phyloP scores from a whole-genome alignment of 53 echinoderm and acorn worm genomes.

The Apostichopus leukothele region DNA sequence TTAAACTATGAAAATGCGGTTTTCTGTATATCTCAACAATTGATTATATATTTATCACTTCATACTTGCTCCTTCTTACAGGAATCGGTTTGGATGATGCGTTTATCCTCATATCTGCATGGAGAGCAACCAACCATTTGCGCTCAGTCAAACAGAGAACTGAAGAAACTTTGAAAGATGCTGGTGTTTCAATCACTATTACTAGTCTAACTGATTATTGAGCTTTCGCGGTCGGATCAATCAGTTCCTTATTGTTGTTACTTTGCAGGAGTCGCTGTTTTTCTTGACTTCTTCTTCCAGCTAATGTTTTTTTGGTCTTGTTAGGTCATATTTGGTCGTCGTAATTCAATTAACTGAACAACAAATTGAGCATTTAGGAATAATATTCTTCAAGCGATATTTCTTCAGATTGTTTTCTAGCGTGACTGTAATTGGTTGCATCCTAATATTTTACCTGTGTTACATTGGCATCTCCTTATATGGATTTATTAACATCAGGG shows the following conservation, averaged over 20 bases:
- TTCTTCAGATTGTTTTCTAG: conserved; percentile 49
- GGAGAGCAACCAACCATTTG: conserved; percentile 66
- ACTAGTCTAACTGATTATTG: conserved; percentile 85
- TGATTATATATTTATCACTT: too few species aligned
- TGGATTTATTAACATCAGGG: conserved; percentile 47
- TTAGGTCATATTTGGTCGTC: conserved; percentile 72
- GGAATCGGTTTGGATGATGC: conserved; percentile 95
- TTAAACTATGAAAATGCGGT: too few species aligned
- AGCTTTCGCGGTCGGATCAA: conserved; percentile 84
- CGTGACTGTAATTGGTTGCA: conserved; percentile 3
- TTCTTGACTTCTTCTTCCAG: conserved; percentile 84
- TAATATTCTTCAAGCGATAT: conserved; percentile 51
- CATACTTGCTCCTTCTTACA: background rate
- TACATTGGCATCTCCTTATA: conserved; percentile 57
- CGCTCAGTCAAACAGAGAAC: conserved; percentile 70
- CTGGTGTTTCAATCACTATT: conserved; percentile 93
- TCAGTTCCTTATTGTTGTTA: conserved; percentile 82
- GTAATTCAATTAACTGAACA: background rate
- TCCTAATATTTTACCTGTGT: conserved; percentile 37
- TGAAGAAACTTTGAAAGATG: conserved; percentile 78
- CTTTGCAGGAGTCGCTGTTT: conserved; percentile 79
- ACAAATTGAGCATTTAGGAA: conserved; percentile 8
- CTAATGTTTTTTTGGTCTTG: conserved; percentile 83
- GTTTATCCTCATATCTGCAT: conserved; percentile 89
- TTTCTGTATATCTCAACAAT: too few species aligned